Evolutionary conservation across 2,797 vertebrate genomes (phyloP).

Genomic region (Sebastes kiyomatsui): DNA sequence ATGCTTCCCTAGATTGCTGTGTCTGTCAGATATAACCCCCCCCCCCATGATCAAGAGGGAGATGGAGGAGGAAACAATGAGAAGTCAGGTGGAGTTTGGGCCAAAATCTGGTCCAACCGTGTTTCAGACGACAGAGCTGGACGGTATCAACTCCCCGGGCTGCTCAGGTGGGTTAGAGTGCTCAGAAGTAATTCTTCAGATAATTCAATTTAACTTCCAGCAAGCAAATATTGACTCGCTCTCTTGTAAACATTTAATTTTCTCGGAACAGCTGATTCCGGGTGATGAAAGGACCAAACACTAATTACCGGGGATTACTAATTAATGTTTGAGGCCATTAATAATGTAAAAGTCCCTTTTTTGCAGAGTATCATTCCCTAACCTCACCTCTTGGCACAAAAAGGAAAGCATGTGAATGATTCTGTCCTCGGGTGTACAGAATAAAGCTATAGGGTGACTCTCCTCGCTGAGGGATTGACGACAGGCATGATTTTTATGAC

Average conservation of each 20-base stretch:
- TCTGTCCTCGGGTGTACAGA: background rate
- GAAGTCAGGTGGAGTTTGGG: constrained; percentile 42
- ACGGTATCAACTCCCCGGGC: background rate
- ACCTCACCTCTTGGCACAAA: constrained; percentile 13
- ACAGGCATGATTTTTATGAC: constrained; percentile 55
- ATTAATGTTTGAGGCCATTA: constrained; percentile 58
- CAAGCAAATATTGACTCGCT: constrained; percentile 57
- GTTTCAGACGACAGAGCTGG: constrained; percentile 8
- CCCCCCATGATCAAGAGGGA: constrained; percentile 13
- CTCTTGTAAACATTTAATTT: constrained; percentile 53
- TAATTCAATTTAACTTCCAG: constrained; percentile 48
- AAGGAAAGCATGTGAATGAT: background rate
- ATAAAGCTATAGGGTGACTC: constrained; percentile 35
- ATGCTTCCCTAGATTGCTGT: constrained; percentile 71
- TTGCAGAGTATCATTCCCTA: constrained; percentile 18
- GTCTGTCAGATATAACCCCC: constrained; percentile 64
- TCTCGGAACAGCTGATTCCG: constrained; percentile 31
- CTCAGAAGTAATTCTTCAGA: constrained; percentile 44
- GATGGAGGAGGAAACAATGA: constrained; percentile 16
- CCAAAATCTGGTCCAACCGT: constrained; percentile 32
- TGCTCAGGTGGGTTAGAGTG: constrained; percentile 28
- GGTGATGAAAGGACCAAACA: constrained; percentile 51
- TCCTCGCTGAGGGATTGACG: constrained; percentile 43
- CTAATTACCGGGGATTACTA: constrained; percentile 49
- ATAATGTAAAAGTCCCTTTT: constrained; percentile 60